Percentiles rank a stretch among this genome's conserved stretches.
Conservation (phyloP, 2,113 vertebrate genomes). For the Melanerpes formicivorus region DNA sequence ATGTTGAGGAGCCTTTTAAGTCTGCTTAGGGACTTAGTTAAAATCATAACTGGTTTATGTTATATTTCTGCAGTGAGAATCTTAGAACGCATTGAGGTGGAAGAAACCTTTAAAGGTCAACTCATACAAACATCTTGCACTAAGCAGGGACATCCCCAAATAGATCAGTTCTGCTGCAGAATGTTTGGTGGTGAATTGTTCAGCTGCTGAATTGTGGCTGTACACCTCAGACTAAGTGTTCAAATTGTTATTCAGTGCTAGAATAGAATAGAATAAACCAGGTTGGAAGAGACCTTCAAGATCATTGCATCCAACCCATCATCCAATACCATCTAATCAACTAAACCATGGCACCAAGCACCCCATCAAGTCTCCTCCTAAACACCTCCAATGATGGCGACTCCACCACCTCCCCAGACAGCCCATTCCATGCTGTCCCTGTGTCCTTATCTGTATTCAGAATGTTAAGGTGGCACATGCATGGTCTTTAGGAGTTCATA, state of each 20-base stretch:
- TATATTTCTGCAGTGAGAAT: background rate
- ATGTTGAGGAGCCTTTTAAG: background rate
- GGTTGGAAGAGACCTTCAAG: too few relatives aligned
- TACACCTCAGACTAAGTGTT: background rate
- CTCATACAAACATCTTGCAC: too few relatives aligned
- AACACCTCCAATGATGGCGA: too few relatives aligned
- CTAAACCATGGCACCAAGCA: too few relatives aligned
- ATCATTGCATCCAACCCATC: too few relatives aligned
- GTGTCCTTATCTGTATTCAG: background rate
- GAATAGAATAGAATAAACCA: too few relatives aligned
- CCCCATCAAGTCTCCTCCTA: too few relatives aligned
- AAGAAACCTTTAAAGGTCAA: too few relatives aligned
- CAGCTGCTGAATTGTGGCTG: background rate
- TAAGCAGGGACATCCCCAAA: too few relatives aligned
- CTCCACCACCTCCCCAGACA: too few relatives aligned
- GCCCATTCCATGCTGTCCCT: background rate
- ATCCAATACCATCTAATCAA: too few relatives aligned
- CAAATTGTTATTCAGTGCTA: background rate
- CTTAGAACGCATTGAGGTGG: too few relatives aligned
- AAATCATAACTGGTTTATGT: background rate
- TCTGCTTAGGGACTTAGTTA: background rate
- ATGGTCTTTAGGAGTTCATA: background rate
- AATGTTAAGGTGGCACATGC: background rate
- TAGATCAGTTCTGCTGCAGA: background rate
- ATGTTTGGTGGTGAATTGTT: background rate